A percentile compares a stretch with the other conserved stretches of the same genome.
Evolutionary conservation across 2,888 invertebrate species (phyloP).

Genomic region (Stegana nigrithorax): DNA sequence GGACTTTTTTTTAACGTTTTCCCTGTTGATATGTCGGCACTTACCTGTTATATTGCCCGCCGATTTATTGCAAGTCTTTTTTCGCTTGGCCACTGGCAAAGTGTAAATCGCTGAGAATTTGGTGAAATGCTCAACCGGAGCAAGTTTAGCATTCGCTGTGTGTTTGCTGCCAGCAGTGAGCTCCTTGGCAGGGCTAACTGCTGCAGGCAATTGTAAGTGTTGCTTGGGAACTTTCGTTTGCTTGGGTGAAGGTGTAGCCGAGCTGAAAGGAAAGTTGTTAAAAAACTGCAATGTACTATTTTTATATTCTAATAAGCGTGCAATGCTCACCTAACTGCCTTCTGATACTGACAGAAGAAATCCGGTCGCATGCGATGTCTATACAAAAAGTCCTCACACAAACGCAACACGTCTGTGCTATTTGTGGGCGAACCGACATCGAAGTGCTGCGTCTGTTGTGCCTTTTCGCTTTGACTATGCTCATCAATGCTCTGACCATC

Average conservation of each 20-base stretch:
- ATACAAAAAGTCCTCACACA: conserved; percentile 75
- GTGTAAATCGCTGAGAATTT: conserved; percentile 66
- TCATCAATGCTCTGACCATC: conserved; percentile 15
- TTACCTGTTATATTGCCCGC: conserved; percentile 52
- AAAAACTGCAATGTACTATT: neutral
- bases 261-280: conserved; percentile 31
- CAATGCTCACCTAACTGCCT: conserved; percentile 70
- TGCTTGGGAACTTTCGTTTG: conserved; percentile 39
- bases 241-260: conserved; percentile 46
- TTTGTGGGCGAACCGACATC: conserved; percentile 37
- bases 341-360: conserved; percentile 80
- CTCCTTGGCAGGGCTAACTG: conserved; percentile 13
- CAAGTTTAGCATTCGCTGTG: conserved; percentile 6
- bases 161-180: neutral
- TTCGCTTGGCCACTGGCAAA: conserved; percentile 56
- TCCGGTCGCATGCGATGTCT: conserved; percentile 79
- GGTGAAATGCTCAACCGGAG: conserved; percentile 57
- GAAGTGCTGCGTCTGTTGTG: conserved; percentile 28
- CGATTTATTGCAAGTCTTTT: conserved; percentile 47
- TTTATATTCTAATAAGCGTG: no score
- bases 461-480: neutral
- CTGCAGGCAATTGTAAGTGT: no score
- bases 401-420: conserved; percentile 65
- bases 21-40: no score
- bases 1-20: no score